Conservation (phyloP, 1,140 invertebrate genomes). For the Drosophila biarmipes region DNA sequence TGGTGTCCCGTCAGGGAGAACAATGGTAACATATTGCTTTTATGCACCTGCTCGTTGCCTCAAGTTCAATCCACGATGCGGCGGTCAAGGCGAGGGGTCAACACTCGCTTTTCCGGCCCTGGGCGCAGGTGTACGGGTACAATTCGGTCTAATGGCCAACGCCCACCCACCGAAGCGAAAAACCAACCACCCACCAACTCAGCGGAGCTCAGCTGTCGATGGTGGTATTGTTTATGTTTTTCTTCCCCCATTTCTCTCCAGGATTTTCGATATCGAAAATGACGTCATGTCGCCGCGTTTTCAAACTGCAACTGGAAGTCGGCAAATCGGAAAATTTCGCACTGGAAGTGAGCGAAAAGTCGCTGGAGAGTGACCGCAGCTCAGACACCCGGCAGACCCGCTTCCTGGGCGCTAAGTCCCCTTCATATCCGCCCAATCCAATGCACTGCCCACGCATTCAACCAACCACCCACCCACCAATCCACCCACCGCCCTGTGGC, state of each 20-base stretch:
- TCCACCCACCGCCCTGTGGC: slow-evolving; percentile 5
- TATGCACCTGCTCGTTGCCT: slow-evolving; percentile 44
- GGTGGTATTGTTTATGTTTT: slow-evolving; percentile 69
- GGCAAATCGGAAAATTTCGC: slow-evolving; percentile 44
- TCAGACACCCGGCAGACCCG: slow-evolving; percentile 48
- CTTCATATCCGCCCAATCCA: neutral
- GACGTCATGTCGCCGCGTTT: slow-evolving; percentile 61
- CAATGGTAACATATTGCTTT: slow-evolving; percentile 16
- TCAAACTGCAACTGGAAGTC: slow-evolving; percentile 71
- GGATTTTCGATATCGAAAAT: slow-evolving; percentile 70
- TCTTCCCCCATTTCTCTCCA: slow-evolving; percentile 16
- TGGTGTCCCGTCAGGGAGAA: slow-evolving; percentile 2
- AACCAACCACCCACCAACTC: slow-evolving; percentile 11
- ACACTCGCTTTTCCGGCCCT: slow-evolving; percentile 23
- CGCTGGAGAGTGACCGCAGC: slow-evolving; percentile 57
- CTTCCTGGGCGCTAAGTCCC: slow-evolving; percentile 18
- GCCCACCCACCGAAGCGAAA: slow-evolving; percentile 23
- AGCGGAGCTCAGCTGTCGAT: slow-evolving; percentile 49
- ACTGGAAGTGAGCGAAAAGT: slow-evolving; percentile 57
- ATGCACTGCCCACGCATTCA: slow-evolving; percentile 14
- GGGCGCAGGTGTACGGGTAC: slow-evolving; percentile 55
- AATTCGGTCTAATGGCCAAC: slow-evolving; percentile 42
- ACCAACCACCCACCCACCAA: neutral
- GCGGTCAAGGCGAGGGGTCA: slow-evolving; percentile 78
- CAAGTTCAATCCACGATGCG: slow-evolving; percentile 67